Base-by-base conservation (phyloP, 2,888 invertebrate species). In the Drosophila planitibia region DNA sequence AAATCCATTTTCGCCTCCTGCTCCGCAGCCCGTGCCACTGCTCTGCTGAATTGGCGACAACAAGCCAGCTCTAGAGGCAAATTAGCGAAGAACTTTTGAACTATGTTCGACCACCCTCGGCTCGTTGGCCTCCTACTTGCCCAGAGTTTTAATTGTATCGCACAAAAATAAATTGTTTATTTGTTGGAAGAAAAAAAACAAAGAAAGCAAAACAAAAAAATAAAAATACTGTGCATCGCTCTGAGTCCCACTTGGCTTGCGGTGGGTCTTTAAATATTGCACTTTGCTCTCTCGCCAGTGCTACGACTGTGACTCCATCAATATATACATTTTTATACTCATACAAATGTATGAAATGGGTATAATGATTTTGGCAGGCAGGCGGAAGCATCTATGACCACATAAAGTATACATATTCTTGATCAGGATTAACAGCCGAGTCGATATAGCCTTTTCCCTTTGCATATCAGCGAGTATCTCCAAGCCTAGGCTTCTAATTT, bases 121-220 rank as follows among this genome's bases (percentile, higher is more conserved):
- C 68, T 79, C 41, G 57, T n/a, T 52, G 84, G 70, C 90, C 87
- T 91, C 91, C 87, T 76, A 76, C 85, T 76, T 75, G 82, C 77
- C 65, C 58, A 37, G 37, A 28, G 57, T 64, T 60, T 71, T 67
- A 74, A 79, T 85, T 79, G 83, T 54, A 66, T 49, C 30, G 64
- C 61, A 71, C 74, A 78, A 73, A 83, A 83, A 89, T 90, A 90
- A 82, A 76, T 86, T 82, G 74, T 66, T 66, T 60, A 89, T 44
- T 59, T 41, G 16, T 25, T 47, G 30, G 30, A 52, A 4, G 65
- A 78, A 85, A 81, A 78, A 81, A 79, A 79, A 81, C 60, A 14
- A 22, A 62, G n/a, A 57, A 44, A 58, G 5, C 64, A 78, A 86
- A 80, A 81, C 74, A 72, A 81, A 4, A 25, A 76, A 74, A 81